A percentile compares a stretch with the other conserved stretches of the same genome.
Conservation (phyloP, 2,797 vertebrate species). For the Cyprinella venusta region DNA sequence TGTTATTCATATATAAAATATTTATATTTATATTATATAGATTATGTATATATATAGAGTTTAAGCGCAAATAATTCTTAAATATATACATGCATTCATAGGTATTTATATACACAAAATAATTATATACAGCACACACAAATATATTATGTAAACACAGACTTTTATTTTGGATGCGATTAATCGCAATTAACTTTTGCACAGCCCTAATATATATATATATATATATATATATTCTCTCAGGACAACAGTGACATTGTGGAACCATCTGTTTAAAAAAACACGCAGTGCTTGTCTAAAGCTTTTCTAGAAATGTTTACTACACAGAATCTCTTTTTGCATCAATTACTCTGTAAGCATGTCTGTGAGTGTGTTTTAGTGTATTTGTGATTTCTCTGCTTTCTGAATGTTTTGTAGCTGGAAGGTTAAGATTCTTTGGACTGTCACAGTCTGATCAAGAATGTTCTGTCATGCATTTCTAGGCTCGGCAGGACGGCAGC, state of each 20-base stretch:
- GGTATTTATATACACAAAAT: too few relatives aligned
- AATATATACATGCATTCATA: too few relatives aligned
- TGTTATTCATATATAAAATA: too few relatives aligned
- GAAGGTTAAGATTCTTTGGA: constrained; percentile 3
- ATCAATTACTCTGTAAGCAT: not conserved
- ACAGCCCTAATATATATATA: too few relatives aligned
- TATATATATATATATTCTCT: too few relatives aligned
- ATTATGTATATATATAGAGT: too few relatives aligned
- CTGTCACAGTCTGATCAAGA: not conserved
- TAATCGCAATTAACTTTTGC: too few relatives aligned
- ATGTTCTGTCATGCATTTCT: not conserved
- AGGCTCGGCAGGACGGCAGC: not conserved
- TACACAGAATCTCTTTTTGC: not conserved
- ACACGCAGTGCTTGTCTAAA: not conserved
- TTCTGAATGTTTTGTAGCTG: not conserved
- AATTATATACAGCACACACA: too few relatives aligned
- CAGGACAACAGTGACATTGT: not conserved
- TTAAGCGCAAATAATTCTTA: too few relatives aligned
- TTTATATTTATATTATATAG: too few relatives aligned
- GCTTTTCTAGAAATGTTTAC: constrained; percentile 2
- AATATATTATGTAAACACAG: too few relatives aligned
- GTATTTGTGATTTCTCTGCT: constrained; percentile 25
- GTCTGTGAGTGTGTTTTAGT: not conserved
- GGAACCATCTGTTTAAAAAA: not conserved
- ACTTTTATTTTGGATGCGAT: too few relatives aligned